Conservation (phyloP, 92 coral and sea anemone genomes). For the Phenganax marumi region DNA sequence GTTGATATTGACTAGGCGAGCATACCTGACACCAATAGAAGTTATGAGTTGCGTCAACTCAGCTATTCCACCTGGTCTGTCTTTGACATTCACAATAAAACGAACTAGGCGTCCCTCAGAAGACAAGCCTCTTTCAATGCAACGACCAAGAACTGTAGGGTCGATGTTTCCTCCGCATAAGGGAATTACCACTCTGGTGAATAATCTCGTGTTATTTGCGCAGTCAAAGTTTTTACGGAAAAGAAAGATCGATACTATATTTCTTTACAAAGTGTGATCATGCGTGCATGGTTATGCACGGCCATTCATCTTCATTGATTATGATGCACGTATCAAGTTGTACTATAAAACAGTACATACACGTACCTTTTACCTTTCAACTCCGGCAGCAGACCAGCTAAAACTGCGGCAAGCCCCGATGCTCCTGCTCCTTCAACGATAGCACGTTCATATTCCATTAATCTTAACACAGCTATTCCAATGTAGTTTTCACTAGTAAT, state of each 20-base stretch:
- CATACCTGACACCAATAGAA: conserved; percentile 84
- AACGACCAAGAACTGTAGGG: conserved; percentile 88
- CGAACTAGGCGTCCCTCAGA: conserved; percentile 85
- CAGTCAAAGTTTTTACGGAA: background rate
- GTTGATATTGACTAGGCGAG: too few species aligned
- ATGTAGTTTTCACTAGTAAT: conserved; percentile 70
- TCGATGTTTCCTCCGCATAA: conserved; percentile 93
- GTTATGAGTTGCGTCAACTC: conserved; percentile 72
- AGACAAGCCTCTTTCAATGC: conserved; percentile 88
- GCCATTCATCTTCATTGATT: too few species aligned
- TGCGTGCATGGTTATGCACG: too few species aligned
- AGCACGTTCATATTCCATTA: conserved; percentile 66
- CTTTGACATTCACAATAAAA: conserved; percentile 78
- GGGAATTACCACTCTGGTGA: conserved; percentile 77
- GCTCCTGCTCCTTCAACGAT: conserved; percentile 79
- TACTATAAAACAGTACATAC: too few species aligned
- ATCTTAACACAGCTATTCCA: conserved; percentile 71
- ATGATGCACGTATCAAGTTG: too few species aligned
- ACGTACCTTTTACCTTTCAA: conserved; percentile 78
- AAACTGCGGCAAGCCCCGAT: conserved; percentile 73
- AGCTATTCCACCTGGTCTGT: conserved; percentile 95
- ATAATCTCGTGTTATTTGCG: background rate
- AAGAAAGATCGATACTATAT: background rate
- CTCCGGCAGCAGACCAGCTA: conserved; percentile 90
- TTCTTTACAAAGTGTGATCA: too few species aligned